Conservation (phyloP, 92 coral and sea anemone genomes). For the Phymanthus crucifer region DNA sequence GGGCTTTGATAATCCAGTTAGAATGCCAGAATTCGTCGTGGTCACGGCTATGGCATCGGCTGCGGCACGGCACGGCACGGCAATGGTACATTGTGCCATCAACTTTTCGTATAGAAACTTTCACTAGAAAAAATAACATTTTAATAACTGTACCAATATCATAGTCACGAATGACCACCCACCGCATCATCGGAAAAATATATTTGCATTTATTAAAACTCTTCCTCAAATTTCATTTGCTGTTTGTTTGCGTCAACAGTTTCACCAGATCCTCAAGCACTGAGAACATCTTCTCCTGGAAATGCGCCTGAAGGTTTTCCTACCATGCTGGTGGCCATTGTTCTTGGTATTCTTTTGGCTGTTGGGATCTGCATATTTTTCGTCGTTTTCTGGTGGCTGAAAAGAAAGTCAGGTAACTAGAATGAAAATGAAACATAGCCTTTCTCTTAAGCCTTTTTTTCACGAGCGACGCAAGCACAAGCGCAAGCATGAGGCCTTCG, state of each 20-base stretch:
- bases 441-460: too few species aligned
- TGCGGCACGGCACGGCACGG: too few species aligned
- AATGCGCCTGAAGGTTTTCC: background rate
- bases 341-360: slow-evolving; percentile 9
- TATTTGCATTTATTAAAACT: too few species aligned
- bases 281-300: background rate
- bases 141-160: background rate
- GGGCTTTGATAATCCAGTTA: too few species aligned
- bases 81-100: too few species aligned
- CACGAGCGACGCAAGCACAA: too few species aligned
- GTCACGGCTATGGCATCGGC: too few species aligned
- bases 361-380: background rate
- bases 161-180: background rate
- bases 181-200: too few species aligned
- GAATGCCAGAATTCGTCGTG: too few species aligned
- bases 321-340: slow-evolving; percentile 1
- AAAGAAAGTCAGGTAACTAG: slow-evolving; percentile 8
- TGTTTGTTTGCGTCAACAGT: background rate
- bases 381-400: slow-evolving; percentile 17
- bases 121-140: too few species aligned
- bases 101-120: too few species aligned
- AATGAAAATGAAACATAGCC: background rate
- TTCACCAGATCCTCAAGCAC: background rate
- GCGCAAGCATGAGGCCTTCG: too few species aligned
- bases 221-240: background rate